phyloP scores from a whole-genome alignment of 2,888 invertebrate species.

The Andrena marginata region DNA sequence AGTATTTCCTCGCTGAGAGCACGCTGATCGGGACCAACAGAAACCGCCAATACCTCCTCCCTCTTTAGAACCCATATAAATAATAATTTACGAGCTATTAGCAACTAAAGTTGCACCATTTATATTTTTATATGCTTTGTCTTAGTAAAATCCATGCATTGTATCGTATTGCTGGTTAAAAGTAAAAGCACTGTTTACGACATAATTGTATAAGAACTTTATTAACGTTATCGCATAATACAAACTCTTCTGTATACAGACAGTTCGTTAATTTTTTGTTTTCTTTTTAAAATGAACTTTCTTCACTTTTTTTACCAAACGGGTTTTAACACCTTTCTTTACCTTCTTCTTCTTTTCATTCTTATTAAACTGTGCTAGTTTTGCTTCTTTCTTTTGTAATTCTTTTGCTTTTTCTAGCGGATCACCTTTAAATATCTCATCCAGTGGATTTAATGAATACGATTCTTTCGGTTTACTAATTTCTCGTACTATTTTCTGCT shows the following conservation, averaged over 20 bases:
- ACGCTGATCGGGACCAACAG: no score
- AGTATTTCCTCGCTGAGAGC: no score
- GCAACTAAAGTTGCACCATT: neutral
- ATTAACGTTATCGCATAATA: constrained; percentile 31
- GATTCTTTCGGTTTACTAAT: constrained; percentile 90
- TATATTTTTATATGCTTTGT: neutral
- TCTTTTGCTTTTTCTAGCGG: constrained; percentile 88
- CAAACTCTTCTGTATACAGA: neutral
- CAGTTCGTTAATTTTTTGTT: constrained; percentile 77
- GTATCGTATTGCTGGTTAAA: constrained; percentile 7
- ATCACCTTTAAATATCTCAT: constrained; percentile 91
- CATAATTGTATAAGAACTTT: constrained; percentile 15
- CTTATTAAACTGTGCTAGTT: constrained; percentile 8
- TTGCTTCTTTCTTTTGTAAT: constrained; percentile 75
- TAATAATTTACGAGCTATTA: no score
- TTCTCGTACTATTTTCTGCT: constrained; percentile 92
- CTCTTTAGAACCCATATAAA: no score
- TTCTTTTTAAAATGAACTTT: constrained; percentile 58
- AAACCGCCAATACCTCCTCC: no score
- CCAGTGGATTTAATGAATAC: constrained; percentile 90
- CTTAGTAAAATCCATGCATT: constrained; percentile 1
- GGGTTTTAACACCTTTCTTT: constrained; percentile 59
- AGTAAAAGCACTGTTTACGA: constrained; percentile 39
- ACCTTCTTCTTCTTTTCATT: constrained; percentile 33
- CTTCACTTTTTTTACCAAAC: constrained; percentile 32